Evolutionary conservation across 2,113 vertebrate species (phyloP), one percentile per base, ranked within the genome.

Genomic region (Peromyscus leucopus): DNA sequence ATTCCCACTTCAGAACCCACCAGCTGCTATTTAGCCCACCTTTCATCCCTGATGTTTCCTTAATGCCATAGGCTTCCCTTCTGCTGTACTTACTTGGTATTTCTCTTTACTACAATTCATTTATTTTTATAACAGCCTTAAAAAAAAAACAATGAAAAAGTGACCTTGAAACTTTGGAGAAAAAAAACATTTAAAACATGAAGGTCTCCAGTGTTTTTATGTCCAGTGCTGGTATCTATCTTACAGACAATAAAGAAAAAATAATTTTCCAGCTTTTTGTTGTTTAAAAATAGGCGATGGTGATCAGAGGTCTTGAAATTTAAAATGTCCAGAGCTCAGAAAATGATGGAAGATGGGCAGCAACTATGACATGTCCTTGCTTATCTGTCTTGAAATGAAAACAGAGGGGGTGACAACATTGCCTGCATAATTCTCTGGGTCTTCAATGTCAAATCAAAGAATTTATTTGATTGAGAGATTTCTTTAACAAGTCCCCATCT

Each of bases 401-500:
- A 76, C 16, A 80, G 63, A 96, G 69, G 85, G 69, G 28, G 51
- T 67, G 63, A 57, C 21, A 89, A 88, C 13, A 97, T 57, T 85
- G 82, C 72, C 80, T 61, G 15, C 71, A 28, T 79, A 90, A 92
- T 82, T 96, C 93, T 61, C 2, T 98, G 92, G 74, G 80, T 94
- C 97, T 97, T 97, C 90, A 89, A 91, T 97, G 96, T 98, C 97
- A 98, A 98, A 91, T 97, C 94, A 95, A 98, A 96, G 72, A 2
- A 84, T 98, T 97, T 97, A 93, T 93, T 96, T 98, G 97, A 98
- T 96, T 97, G 97, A 98, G 95, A 67, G 51, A 94, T 96, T 96
- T 93, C 90, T 98, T 97, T 98, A 97, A 97, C 97, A 97, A 88
- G 61, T 89, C 83, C 96, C 95, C 46, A 89, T 97, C 91, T 97